Percentiles rank a stretch among this genome's conserved stretches.
Evolutionary conservation across 2,797 vertebrate genomes (phyloP).

Genomic region (Cynodonichthys magdalenae): DNA sequence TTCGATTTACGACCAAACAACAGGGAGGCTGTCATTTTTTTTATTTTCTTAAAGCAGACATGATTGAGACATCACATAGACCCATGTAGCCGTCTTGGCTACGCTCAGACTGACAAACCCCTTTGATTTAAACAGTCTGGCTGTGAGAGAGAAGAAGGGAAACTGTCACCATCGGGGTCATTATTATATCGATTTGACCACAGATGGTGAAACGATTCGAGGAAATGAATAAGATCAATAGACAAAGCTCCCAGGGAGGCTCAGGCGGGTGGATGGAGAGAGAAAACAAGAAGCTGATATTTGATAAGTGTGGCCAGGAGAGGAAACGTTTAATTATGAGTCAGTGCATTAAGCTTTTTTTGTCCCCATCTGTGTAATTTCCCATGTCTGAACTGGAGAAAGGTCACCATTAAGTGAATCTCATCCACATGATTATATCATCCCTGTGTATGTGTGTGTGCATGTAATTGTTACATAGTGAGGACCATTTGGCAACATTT

Average conservation of each 20-base stretch:
- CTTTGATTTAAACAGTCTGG: slow-evolving; percentile 62
- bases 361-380: slow-evolving; percentile 45
- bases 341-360: slow-evolving; percentile 19
- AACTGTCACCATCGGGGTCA: slow-evolving; percentile 28
- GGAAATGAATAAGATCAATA: slow-evolving; percentile 55
- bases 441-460: slow-evolving; percentile 41
- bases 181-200: slow-evolving; percentile 58
- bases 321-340: slow-evolving; percentile 48
- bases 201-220: slow-evolving; percentile 46
- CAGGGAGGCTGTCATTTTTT: slow-evolving; percentile 61
- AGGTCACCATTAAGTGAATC: slow-evolving; percentile 59
- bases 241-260: slow-evolving; percentile 22
- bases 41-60: slow-evolving; percentile 29
- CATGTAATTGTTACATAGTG: slow-evolving; percentile 8
- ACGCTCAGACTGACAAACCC: slow-evolving; percentile 49
- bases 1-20: slow-evolving; percentile 54
- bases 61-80: slow-evolving; percentile 65
- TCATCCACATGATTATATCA: slow-evolving; percentile 51
- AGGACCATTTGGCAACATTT: no score
- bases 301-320: slow-evolving; percentile 44
- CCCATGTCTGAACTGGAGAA: slow-evolving; percentile 45
- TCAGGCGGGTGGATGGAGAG: no score
- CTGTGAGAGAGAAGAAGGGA: slow-evolving; percentile 30
- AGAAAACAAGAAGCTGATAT: slow-evolving; percentile 33
- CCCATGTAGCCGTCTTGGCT: slow-evolving; percentile 51